A percentile compares a stretch with the other conserved stretches of the same genome.
phyloP scores from a whole-genome alignment of 2,888 invertebrate species.

The Latrodectus hesperus region DNA sequence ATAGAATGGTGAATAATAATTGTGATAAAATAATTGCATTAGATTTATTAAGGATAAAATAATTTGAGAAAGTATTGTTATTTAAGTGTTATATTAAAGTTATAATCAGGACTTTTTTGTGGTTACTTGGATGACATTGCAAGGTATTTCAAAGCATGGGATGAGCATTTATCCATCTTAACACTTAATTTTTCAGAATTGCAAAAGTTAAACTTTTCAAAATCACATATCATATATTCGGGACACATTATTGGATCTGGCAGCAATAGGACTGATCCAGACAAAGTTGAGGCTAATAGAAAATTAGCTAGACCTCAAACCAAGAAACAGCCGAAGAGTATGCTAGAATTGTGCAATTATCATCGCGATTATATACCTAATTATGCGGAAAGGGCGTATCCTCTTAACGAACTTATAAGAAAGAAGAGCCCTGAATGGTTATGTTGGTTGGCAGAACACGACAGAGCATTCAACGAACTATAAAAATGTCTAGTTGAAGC shows the following conservation, averaged over 20 bases:
- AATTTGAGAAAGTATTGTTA: no score
- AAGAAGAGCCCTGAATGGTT: not conserved
- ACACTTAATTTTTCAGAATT: not conserved
- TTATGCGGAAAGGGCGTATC: not conserved
- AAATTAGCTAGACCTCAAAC: not conserved
- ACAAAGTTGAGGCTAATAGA: not conserved
- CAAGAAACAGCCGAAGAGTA: no score
- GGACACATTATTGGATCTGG: not conserved
- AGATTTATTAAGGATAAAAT: no score
- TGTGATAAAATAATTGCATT: no score
- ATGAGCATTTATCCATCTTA: not conserved
- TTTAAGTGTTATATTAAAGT: no score
- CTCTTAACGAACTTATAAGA: not conserved
- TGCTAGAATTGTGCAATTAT: not conserved
- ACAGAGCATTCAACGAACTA: not conserved
- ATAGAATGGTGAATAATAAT: no score
- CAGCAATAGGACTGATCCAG: not conserved
- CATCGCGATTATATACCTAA: conserved; percentile 3
- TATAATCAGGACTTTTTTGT: not conserved
- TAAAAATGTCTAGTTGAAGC: not conserved
- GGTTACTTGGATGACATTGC: conserved; percentile 18
- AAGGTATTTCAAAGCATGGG: not conserved
- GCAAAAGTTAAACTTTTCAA: not conserved
- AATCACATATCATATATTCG: not conserved
- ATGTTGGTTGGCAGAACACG: not conserved